phyloP scores from a whole-genome alignment of 2,797 vertebrate species.

The Pipistrellus nathusii region DNA sequence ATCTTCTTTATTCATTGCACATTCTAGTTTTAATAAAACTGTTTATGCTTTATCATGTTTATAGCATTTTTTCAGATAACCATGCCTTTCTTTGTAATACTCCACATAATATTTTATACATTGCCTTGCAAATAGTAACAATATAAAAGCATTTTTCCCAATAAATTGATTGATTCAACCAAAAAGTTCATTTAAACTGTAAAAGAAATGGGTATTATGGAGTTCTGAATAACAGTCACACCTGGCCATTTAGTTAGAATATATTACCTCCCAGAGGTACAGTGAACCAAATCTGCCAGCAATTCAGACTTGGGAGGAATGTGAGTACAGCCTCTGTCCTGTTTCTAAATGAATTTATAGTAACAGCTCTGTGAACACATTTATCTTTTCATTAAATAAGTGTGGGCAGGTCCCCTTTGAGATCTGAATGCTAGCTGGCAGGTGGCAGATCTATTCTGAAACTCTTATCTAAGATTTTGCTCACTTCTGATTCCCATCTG shows the following conservation, averaged over 20 bases:
- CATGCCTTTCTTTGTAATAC: neutral
- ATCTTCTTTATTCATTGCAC: neutral
- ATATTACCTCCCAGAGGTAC: slow-evolving; percentile 71
- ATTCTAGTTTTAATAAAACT: slow-evolving; percentile 46
- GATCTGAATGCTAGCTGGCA: slow-evolving; percentile 76
- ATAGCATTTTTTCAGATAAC: neutral
- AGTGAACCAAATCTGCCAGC: slow-evolving; percentile 81
- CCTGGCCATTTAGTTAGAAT: slow-evolving; percentile 49
- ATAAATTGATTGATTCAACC: slow-evolving; percentile 51
- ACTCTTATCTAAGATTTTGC: slow-evolving; percentile 72
- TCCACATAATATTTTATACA: neutral
- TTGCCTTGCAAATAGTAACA: neutral
- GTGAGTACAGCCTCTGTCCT: slow-evolving; percentile 66
- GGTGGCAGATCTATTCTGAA: slow-evolving; percentile 77
- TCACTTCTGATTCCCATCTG: slow-evolving; percentile 70
- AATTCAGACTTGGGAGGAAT: slow-evolving; percentile 58
- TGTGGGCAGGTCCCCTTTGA: slow-evolving; percentile 80
- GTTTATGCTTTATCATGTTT: neutral
- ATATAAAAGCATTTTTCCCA: slow-evolving; percentile 9
- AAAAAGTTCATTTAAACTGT: slow-evolving; percentile 65
- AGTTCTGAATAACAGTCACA: slow-evolving; percentile 61
- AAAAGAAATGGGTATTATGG: slow-evolving; percentile 45
- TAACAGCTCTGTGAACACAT: slow-evolving; percentile 80
- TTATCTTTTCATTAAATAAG: slow-evolving; percentile 83
- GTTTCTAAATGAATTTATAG: slow-evolving; percentile 83